Conservation (phyloP, 2,888 invertebrate species). For the Trissolcus japonicus region DNA sequence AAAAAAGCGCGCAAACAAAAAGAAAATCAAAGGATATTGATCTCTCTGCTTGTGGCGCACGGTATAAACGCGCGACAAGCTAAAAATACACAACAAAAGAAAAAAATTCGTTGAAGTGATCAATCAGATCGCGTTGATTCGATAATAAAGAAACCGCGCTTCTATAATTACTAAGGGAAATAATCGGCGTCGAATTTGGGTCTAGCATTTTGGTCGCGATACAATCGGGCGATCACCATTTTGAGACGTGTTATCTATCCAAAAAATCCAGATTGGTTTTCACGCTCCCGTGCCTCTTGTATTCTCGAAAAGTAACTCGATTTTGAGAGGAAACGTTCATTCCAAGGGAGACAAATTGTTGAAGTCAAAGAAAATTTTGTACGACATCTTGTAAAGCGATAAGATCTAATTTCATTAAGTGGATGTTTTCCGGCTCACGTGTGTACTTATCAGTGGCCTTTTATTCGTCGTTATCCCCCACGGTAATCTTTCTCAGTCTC, state of each 20-base stretch:
- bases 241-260: too few species aligned
- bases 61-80: conserved; percentile 2
- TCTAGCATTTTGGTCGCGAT: conserved; percentile 24
- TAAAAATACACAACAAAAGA: conserved; percentile 12
- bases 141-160: conserved; percentile 3
- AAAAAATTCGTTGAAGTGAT: conserved; percentile 3
- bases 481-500: conserved; percentile 12
- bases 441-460: conserved; percentile 7
- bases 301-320: too few species aligned
- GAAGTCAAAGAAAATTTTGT: too few species aligned
- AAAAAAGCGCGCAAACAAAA: not conserved
- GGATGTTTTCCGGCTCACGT: not conserved
- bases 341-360: too few species aligned
- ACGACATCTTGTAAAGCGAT: too few species aligned
- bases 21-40: conserved; percentile 9
- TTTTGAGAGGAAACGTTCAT: too few species aligned
- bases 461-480: conserved; percentile 8
- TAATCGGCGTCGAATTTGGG: conserved; percentile 20
- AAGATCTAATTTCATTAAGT: conserved; percentile 10
- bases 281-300: too few species aligned
- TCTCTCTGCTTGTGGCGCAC: not conserved
- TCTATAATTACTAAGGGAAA: conserved; percentile 11
- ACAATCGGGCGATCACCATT: conserved; percentile 6
- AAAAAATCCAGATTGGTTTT: too few species aligned
- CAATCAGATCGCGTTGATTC: not conserved